Evolutionary conservation across 2,113 vertebrate species (phyloP).

Genomic region (Electrona antarctica): DNA sequence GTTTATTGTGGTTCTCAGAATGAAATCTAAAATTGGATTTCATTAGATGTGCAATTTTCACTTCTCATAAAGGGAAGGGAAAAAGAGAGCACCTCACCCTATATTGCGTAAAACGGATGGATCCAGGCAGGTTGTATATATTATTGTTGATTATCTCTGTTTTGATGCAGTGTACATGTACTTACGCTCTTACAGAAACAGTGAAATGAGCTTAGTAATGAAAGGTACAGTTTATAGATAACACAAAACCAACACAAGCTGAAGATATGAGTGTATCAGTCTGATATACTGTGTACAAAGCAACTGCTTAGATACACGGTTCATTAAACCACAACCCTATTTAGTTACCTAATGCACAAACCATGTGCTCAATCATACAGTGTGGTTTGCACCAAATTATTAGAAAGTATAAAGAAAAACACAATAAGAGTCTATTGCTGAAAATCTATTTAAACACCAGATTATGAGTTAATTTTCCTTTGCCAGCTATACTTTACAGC

Average conservation of each 20-base stretch:
- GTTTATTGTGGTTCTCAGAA: slow-evolving; percentile 83
- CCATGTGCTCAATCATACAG: slow-evolving; percentile 33
- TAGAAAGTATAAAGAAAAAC: too few relatives aligned
- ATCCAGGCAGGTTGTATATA: slow-evolving; percentile 69
- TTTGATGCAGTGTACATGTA: slow-evolving; percentile 54
- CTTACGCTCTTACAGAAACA: slow-evolving; percentile 48
- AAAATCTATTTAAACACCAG: too few relatives aligned
- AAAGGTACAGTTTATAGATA: slow-evolving; percentile 36
- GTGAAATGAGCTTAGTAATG: slow-evolving; percentile 26
- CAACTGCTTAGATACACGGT: slow-evolving; percentile 41
- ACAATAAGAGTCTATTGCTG: not conserved
- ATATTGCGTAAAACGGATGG: slow-evolving; percentile 71
- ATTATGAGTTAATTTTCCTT: too few relatives aligned
- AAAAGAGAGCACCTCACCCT: slow-evolving; percentile 60
- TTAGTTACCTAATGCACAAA: slow-evolving; percentile 53
- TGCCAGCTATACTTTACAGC: too few relatives aligned
- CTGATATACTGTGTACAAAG: not conserved
- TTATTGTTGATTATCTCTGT: slow-evolving; percentile 72
- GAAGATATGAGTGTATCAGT: slow-evolving; percentile 11
- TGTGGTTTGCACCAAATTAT: too few relatives aligned
- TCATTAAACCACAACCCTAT: slow-evolving; percentile 40
- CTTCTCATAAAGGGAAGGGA: slow-evolving; percentile 63
- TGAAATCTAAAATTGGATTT: slow-evolving; percentile 85
- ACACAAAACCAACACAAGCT: slow-evolving; percentile 15
- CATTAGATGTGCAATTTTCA: slow-evolving; percentile 83